Evolutionary conservation across 2,797 vertebrate species (phyloP).

Genomic region (Sciaenops ocellatus): DNA sequence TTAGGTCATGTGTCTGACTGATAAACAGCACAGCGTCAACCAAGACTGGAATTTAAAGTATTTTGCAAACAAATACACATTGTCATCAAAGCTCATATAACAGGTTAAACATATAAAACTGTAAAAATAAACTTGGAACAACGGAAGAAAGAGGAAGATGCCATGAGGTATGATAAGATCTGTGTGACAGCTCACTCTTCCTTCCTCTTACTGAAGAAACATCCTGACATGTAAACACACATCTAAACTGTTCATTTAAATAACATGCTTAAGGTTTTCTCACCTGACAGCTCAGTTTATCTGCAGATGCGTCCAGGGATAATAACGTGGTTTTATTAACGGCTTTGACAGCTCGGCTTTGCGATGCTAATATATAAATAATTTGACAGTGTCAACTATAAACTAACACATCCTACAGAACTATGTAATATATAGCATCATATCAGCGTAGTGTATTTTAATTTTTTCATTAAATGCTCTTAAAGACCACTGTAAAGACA

Average conservation of each 20-base stretch:
- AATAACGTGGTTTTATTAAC: background rate
- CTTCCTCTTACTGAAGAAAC: background rate
- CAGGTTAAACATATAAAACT: too few relatives aligned
- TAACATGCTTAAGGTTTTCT: too few relatives aligned
- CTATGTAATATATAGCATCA: background rate
- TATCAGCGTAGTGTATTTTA: background rate
- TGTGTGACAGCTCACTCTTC: background rate
- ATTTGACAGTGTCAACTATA: background rate
- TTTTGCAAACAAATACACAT: background rate
- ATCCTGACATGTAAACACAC: background rate
- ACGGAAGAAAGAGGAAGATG: too few relatives aligned
- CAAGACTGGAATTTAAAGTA: background rate
- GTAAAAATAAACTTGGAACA: too few relatives aligned
- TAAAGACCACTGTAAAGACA: background rate
- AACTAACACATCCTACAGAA: too few relatives aligned
- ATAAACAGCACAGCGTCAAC: background rate
- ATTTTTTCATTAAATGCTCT: background rate
- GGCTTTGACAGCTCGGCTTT: background rate
- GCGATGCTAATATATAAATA: background rate
- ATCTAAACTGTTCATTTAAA: background rate
- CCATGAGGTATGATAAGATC: too few relatives aligned
- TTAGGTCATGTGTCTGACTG: background rate
- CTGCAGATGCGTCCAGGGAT: slow-evolving; percentile 24
- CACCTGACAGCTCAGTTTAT: background rate
- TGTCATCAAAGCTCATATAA: too few relatives aligned